Percentiles rank a stretch among this genome's conserved stretches.
Conservation (phyloP, 2,113 vertebrate genomes). For the Probosciger aterrimus region DNA sequence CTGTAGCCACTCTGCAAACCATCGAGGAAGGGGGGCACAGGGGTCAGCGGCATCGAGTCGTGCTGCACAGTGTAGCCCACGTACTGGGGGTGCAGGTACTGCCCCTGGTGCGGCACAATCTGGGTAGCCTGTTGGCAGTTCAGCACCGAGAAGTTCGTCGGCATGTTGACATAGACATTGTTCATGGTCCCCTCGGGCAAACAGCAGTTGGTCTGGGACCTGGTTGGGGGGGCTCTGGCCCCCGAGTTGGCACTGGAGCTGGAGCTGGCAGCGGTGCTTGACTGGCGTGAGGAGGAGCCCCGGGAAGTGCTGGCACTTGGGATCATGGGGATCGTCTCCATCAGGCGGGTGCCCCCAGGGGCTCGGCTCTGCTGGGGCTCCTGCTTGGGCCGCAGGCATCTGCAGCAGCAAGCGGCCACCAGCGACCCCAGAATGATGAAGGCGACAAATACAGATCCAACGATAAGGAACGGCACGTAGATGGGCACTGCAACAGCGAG, state of each 20-base stretch:
- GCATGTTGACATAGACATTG: constrained; percentile 95
- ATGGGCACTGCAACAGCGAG: constrained; percentile 86
- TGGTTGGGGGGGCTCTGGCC: constrained; percentile 77
- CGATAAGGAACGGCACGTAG: constrained; percentile 96
- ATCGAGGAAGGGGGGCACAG: constrained; percentile 81
- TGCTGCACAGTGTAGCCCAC: constrained; percentile 88
- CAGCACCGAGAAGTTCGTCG: constrained; percentile 95
- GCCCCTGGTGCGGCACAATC: constrained; percentile 93
- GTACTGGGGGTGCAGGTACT: constrained; percentile 93
- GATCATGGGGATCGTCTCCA: constrained; percentile 99
- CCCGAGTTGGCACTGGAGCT: constrained; percentile 91
- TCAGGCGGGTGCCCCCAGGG: constrained; percentile 77
- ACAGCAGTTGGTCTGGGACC: constrained; percentile 94
- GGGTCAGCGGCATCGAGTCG: constrained; percentile 78
- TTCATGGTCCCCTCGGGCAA: constrained; percentile 89
- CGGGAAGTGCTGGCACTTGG: constrained; percentile 87
- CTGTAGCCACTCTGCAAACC: constrained; percentile 86
- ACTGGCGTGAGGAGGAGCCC: constrained; percentile 94
- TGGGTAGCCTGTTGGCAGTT: constrained; percentile 98
- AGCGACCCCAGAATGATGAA: constrained; percentile 94
- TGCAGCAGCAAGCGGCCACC: constrained; percentile 94
- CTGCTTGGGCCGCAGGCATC: constrained; percentile 95
- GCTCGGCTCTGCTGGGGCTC: constrained; percentile 85
- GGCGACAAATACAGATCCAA: constrained; percentile 94
- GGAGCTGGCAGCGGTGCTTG: constrained; percentile 95